Percentiles rank a stretch among this genome's conserved stretches.
These are phyloP conservation scores for Mirza zaza DNA, from an alignment of 2,113 vertebrate species.

Conservation along the genomic window DNA sequence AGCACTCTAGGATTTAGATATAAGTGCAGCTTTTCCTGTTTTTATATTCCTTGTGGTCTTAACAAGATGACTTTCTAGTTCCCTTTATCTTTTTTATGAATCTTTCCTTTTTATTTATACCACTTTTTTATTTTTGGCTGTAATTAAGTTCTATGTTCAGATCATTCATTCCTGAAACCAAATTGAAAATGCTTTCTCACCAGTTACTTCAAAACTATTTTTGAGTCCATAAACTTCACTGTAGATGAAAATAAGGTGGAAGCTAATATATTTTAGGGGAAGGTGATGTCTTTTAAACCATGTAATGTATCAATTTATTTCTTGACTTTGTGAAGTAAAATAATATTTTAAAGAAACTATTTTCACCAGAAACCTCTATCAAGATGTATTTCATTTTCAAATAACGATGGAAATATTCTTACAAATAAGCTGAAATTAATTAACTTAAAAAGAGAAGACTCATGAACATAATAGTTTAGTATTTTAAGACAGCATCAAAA, in stretches of 20 bases:
- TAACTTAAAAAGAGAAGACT: neutral
- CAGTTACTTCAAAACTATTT: conserved; percentile 27
- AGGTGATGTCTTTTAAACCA: neutral
- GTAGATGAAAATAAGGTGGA: conserved; percentile 23
- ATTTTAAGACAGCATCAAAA: conserved; percentile 30
- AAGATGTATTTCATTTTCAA: conserved; percentile 33
- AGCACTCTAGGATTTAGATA: neutral
- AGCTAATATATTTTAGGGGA: neutral
- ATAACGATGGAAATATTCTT: neutral
- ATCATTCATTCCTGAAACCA: neutral
- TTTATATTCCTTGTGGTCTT: neutral
- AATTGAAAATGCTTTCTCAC: neutral
- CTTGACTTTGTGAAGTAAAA: conserved; percentile 37
- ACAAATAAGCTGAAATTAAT: conserved; percentile 7
- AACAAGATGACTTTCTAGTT: neutral
- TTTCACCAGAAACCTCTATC: neutral
- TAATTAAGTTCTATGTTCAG: conserved; percentile 10
- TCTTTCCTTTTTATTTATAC: neutral
- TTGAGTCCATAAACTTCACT: neutral
- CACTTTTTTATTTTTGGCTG: neutral
- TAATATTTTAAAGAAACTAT: conserved; percentile 18
- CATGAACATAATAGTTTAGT: neutral
- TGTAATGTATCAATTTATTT: conserved; percentile 44
- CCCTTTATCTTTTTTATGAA: neutral
- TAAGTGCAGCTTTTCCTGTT: neutral